These are phyloP conservation scores for Psylliodes chrysocephalus DNA, from an alignment of 2,888 invertebrate genomes.

Conservation along the genomic window DNA sequence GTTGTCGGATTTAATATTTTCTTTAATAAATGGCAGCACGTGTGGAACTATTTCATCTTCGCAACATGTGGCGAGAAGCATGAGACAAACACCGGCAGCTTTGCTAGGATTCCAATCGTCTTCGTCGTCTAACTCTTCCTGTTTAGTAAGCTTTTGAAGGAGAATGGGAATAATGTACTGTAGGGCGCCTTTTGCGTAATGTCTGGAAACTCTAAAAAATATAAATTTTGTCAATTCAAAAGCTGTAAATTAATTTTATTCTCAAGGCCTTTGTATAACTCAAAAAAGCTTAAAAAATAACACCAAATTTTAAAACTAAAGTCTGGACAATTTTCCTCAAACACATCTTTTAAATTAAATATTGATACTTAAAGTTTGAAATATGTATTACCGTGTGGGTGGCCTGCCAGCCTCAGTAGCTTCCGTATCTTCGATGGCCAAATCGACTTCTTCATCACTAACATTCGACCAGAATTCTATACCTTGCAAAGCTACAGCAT, in stretches of 20 bases:
- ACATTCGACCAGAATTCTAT: constrained; percentile 99
- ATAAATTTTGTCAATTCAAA: no score
- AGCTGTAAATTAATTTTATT: no score
- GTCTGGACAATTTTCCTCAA: no score
- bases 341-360: no score
- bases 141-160: constrained; percentile 93
- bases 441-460: constrained; percentile 98
- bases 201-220: constrained; percentile 85
- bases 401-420: constrained; percentile 93
- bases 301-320: no score
- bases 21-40: constrained; percentile 95
- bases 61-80: constrained; percentile 96
- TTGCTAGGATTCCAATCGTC: constrained; percentile 99
- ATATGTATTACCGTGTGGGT: constrained; percentile 74
- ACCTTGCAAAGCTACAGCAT: constrained; percentile 96
- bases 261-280: no score
- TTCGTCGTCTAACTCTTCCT: constrained; percentile 97
- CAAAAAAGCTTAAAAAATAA: no score
- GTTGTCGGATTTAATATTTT: constrained; percentile 91
- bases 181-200: constrained; percentile 98
- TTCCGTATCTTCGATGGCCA: constrained; percentile 93
- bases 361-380: no score
- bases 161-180: constrained; percentile 95
- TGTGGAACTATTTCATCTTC: constrained; percentile 92
- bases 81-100: constrained; percentile 98